Evolutionary conservation across 2,888 invertebrate genomes (phyloP), one percentile per base, ranked within the genome.

Genomic region (Boloria euphrosyne): DNA sequence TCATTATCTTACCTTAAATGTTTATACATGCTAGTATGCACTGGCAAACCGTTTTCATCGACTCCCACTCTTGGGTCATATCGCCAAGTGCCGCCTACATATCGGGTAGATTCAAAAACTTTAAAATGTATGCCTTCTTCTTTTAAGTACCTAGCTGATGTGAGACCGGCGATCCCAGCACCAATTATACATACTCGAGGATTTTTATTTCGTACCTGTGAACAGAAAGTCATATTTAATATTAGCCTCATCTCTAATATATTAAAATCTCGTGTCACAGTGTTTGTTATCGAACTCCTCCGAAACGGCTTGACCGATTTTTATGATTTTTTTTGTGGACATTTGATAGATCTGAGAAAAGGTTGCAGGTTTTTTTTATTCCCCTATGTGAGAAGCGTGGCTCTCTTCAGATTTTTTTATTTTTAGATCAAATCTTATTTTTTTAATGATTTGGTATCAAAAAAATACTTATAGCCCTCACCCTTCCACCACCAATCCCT

Each of bases 21-120:
- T 77, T 93, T 93, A 76, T 96, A 96, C 95, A 95, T 95, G 87
- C 95, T 95, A 3, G 95, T 94, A 76, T 94, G 94, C 14, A 95
- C 79, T 0, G 93, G 93, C 13, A 91, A 71, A 0, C 94, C 95
- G 80, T 93, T 84, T 69, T 93, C 88, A 76, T 95, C 94, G 0
- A 67, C 78, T 0, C 93, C 94, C 14, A 89, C 82, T 31, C 90
- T 78, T 1, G 94, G 83, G 17, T 91, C 91, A 70, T 87, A 92
- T 49, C 91, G 75, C 92, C 92, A 92, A 1, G 89, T 90, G 7
- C 92, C 92, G 0, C 92, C 92, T 2, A 91, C 74, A 69, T 89
- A 86, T 68, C 71, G 74, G 0, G 90, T 90, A 0, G 84, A 79
- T 82, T 92, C 92, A 16, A 89, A 68, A 60, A 92, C 85, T 14